phyloP scores from a whole-genome alignment of 2,888 invertebrate genomes.

The Leptodirus hochenwartii region DNA sequence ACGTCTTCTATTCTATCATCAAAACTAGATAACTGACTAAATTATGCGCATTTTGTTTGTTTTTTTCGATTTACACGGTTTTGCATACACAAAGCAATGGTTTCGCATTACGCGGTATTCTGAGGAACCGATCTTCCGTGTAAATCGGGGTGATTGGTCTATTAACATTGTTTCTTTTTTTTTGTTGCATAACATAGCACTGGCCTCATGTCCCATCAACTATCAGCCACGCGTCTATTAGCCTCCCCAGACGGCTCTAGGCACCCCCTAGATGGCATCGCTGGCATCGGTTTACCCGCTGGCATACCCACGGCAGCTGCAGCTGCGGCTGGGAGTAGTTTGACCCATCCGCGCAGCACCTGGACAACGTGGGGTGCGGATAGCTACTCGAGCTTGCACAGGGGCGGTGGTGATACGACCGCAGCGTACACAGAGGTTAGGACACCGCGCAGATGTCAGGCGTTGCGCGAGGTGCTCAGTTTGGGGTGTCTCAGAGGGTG shows the following conservation, averaged over 20 bases:
- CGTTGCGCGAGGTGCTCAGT: constrained; percentile 34
- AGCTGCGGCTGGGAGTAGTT: background rate
- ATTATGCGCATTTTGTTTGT: too few relatives aligned
- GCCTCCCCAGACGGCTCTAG: constrained; percentile 69
- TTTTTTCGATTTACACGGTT: too few relatives aligned
- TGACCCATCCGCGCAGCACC: constrained; percentile 5
- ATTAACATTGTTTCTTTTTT: too few relatives aligned
- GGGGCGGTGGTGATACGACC: too few relatives aligned
- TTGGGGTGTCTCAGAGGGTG: constrained; percentile 66
- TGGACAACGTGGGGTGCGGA: constrained; percentile 24
- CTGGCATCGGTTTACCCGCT: constrained; percentile 2
- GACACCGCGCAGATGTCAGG: too few relatives aligned
- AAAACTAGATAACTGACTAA: too few relatives aligned
- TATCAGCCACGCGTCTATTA: constrained; percentile 65
- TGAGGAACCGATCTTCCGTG: too few relatives aligned
- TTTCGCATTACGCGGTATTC: too few relatives aligned
- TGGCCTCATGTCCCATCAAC: constrained; percentile 61
- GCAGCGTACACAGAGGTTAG: constrained; percentile 21
- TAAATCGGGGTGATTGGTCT: too few relatives aligned
- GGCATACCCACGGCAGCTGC: constrained; percentile 2
- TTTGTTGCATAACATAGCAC: too few relatives aligned
- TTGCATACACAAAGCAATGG: too few relatives aligned
- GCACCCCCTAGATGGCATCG: constrained; percentile 48
- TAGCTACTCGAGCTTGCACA: constrained; percentile 24
- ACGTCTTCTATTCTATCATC: too few relatives aligned